A percentile compares a stretch with the other conserved stretches of the same genome.
These are phyloP conservation scores for Mantis religiosa DNA, from an alignment of 2,888 invertebrate species.

Conservation along the genomic window DNA sequence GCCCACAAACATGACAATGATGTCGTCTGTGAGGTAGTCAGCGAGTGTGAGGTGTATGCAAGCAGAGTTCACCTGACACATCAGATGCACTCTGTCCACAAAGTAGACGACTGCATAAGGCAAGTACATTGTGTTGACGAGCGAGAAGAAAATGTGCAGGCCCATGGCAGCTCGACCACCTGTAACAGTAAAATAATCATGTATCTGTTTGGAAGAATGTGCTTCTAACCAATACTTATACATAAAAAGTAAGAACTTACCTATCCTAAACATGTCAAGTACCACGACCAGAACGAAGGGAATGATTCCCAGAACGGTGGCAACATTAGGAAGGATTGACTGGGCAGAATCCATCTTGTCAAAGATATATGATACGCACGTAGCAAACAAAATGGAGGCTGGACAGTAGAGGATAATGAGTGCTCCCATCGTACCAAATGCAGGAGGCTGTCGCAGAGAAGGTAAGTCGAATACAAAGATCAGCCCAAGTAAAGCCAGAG, in stretches of 20 bases:
- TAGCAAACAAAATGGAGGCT: slow-evolving; percentile 69
- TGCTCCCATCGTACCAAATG: slow-evolving; percentile 61
- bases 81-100: slow-evolving; percentile 70
- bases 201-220: no score
- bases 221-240: no score
- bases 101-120: slow-evolving; percentile 80
- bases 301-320: slow-evolving; percentile 68
- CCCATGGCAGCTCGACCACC: slow-evolving; percentile 64
- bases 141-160: slow-evolving; percentile 67
- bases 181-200: no score
- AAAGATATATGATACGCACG: slow-evolving; percentile 74
- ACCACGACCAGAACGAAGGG: slow-evolving; percentile 70
- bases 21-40: slow-evolving; percentile 68
- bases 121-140: slow-evolving; percentile 74
- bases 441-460: slow-evolving; percentile 64
- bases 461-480: slow-evolving; percentile 67
- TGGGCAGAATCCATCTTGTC: slow-evolving; percentile 80
- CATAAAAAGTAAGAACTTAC: no score
- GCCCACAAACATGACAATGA: slow-evolving; percentile 60
- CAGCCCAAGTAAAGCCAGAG: slow-evolving; percentile 58
- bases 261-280: slow-evolving; percentile 48
- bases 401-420: slow-evolving; percentile 69
- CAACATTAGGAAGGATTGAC: slow-evolving; percentile 71
- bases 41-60: slow-evolving; percentile 61
- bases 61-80: slow-evolving; percentile 64